Conservation (phyloP, 2,113 vertebrate genomes). For the Catharus bicknelli region DNA sequence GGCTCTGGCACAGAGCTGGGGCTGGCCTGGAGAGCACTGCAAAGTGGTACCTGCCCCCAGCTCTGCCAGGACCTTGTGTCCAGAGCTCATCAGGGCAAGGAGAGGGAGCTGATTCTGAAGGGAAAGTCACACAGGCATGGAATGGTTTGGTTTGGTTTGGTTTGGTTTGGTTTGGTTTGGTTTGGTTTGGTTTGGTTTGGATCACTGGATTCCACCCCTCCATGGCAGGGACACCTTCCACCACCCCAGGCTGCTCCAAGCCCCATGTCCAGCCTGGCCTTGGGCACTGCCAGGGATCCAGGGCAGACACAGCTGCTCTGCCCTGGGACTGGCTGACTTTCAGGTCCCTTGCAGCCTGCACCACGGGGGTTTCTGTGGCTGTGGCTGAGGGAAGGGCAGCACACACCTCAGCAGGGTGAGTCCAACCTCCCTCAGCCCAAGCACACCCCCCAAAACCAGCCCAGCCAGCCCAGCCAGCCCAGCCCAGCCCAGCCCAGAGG, state of each 20-base stretch:
- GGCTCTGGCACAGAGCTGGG: neutral
- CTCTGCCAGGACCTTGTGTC: neutral
- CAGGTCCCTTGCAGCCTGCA: too few relatives aligned
- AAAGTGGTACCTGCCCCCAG: neutral
- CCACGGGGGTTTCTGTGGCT: neutral
- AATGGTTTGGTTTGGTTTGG: neutral
- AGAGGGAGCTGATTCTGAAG: neutral
- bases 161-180: neutral
- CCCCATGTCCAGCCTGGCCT: neutral
- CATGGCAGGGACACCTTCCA: neutral
- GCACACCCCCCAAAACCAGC: rapidly evolving
- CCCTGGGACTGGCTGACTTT: rapidly evolving
- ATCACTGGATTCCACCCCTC: neutral
- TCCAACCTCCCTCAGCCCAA: rapidly evolving
- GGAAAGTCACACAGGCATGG: neutral
- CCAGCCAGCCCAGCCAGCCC: rapidly evolving
- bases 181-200: neutral
- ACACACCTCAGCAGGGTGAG: neutral
- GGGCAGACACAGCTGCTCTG: neutral
- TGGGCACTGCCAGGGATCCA: neutral
- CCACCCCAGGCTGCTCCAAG: neutral
- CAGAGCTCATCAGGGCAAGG: neutral
- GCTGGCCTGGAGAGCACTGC: neutral
- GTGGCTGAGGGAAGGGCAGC: neutral
- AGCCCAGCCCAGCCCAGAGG: neutral